Base-by-base conservation (phyloP, 2,888 invertebrate species). In the Microplitis manilae region DNA sequence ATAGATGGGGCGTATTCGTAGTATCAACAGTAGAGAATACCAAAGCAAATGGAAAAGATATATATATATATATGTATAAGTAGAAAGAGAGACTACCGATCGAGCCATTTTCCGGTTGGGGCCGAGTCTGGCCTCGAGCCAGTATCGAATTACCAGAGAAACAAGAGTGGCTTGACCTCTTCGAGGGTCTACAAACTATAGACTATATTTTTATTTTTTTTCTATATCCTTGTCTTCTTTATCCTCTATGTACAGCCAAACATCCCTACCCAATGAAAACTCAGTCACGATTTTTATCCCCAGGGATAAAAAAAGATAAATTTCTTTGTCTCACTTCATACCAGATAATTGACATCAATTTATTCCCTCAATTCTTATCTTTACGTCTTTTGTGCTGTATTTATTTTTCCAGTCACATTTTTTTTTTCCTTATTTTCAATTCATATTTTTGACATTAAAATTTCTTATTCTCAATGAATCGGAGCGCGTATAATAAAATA, bases 71-170 rank as follows among this genome's bases (percentile, higher is more conserved):
- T 30, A 4, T 50, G 38, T 59, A 70, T 20, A 61, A 70, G 30
- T 61, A 9, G 15, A 71, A 13, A 30, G 61, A 60, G 40, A 61
- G 72, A 39, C 62, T 72, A 73, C 64, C 50, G 71, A 76, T 76
- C 75, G 81, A 81, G 79, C 81, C 82, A 83, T 84, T 83, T 84
- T 84, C 81, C 82, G 80, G 82, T 80, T 75, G 80, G 73, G 77
- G 76, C 62, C 74, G 64, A 15, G 72, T 65, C 80, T 84, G 84
- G 84, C 85, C 79, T 80, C 79, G 79, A 79, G 85, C 85, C 84
- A 86, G 84, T 84, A 82, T 85, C 85, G 83, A 85, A 85, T 86
- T 85, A 86, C 84, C 78, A 60, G 77, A 17, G 73, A 72, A 75
- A 59, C 70, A 73, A 68, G 67, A 79, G 61, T 73, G 73, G 79